phyloP scores from a whole-genome alignment of 2,888 invertebrate species.

The Agrotis segetum region DNA sequence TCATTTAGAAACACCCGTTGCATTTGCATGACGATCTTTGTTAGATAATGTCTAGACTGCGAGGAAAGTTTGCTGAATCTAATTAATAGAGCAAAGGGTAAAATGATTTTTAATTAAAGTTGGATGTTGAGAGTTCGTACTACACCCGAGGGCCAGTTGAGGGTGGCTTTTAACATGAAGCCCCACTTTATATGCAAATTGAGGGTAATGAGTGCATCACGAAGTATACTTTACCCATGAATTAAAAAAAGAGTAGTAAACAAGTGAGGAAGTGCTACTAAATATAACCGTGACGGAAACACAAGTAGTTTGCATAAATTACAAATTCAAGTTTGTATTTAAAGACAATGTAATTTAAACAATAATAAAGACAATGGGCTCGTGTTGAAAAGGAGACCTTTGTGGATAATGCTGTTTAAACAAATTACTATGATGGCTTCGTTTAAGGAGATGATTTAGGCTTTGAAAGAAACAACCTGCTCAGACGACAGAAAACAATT shows the following conservation, averaged over 20 bases:
- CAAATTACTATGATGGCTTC: slow-evolving; percentile 1
- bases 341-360: slow-evolving; percentile 42
- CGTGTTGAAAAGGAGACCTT: neutral
- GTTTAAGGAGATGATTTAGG: slow-evolving; percentile 9
- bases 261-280: slow-evolving; percentile 53
- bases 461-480: neutral
- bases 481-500: neutral
- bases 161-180: slow-evolving; percentile 62
- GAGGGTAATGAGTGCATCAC: slow-evolving; percentile 63
- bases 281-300: slow-evolving; percentile 55
- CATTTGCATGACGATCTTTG: slow-evolving; percentile 24
- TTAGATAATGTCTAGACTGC: slow-evolving; percentile 40
- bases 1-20: slow-evolving; percentile 18
- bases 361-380: slow-evolving; percentile 36
- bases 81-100: slow-evolving; percentile 45
- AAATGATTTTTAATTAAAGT: slow-evolving; percentile 61
- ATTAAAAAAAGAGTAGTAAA: slow-evolving; percentile 56
- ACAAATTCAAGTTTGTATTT: slow-evolving; percentile 48
- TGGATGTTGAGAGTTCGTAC: slow-evolving; percentile 43
- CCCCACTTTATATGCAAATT: slow-evolving; percentile 73
- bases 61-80: slow-evolving; percentile 31
- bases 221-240: slow-evolving; percentile 50
- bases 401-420: slow-evolving; percentile 3
- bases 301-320: slow-evolving; percentile 52
- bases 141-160: slow-evolving; percentile 56